Percentiles rank a stretch among this genome's conserved stretches.
These are phyloP conservation scores for Agrochola circellaris DNA, from an alignment of 2,888 invertebrate species.

Conservation along the genomic window DNA sequence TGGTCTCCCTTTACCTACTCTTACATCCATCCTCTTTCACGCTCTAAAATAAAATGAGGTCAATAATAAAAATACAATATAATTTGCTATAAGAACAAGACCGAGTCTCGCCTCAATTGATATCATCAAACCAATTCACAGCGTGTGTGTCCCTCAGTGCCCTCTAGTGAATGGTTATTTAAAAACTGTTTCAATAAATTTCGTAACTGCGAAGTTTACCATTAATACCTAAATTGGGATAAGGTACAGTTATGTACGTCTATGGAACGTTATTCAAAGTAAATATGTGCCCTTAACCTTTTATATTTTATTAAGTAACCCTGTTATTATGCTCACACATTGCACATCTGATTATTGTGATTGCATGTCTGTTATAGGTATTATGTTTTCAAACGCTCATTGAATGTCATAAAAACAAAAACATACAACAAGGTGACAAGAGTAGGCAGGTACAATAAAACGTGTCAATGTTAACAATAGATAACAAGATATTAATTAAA, in stretches of 20 bases:
- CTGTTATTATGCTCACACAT: background rate
- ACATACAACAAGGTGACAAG: background rate
- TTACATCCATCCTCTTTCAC: background rate
- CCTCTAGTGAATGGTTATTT: background rate
- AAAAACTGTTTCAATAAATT: background rate
- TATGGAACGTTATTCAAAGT: background rate
- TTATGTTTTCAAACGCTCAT: background rate
- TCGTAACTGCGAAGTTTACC: background rate
- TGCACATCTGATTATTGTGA: background rate
- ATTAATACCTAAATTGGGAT: background rate
- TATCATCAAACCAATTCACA: conserved; percentile 10
- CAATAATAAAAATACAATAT: background rate
- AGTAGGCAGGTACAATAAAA: background rate
- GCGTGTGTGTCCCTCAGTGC: background rate
- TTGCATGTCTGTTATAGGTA: background rate
- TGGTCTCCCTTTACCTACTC: background rate
- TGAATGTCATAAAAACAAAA: background rate
- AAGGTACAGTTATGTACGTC: background rate
- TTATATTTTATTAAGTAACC: background rate
- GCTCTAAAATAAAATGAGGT: background rate
- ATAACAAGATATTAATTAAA: background rate
- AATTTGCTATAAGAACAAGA: background rate
- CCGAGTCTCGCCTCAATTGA: background rate
- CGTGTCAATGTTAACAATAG: conserved; percentile 7
- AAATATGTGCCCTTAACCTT: too few species aligned